Conservation (phyloP, 2,797 vertebrate species). For the Poeciliopsis paucimaculata region DNA sequence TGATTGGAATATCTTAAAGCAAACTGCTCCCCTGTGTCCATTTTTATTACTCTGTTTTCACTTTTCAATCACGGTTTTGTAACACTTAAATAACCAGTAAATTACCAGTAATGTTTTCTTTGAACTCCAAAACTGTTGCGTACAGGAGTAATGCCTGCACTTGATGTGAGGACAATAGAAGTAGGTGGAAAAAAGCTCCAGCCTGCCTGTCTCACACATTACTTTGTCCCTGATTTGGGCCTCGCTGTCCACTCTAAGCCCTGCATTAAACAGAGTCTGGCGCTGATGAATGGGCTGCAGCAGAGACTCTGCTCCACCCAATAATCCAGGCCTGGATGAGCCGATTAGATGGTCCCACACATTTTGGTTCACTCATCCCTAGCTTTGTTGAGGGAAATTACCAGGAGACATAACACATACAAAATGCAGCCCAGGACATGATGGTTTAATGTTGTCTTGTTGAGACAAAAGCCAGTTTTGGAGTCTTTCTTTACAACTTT, state of each 20-base stretch:
- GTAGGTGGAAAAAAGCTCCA: conserved; percentile 26
- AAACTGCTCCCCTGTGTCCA: conserved; percentile 35
- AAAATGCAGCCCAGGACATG: conserved; percentile 15
- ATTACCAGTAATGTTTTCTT: conserved; percentile 34
- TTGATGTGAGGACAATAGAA: conserved; percentile 66
- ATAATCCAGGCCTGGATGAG: conserved; percentile 78
- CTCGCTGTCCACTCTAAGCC: conserved; percentile 70
- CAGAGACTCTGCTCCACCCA: conserved; percentile 69
- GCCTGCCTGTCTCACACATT: conserved; percentile 53
- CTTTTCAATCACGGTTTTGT: conserved; percentile 34
- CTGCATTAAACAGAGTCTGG: conserved; percentile 79
- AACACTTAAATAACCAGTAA: conserved; percentile 15
- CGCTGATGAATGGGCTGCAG: conserved; percentile 78
- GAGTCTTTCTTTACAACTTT: conserved; percentile 28
- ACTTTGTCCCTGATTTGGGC: conserved; percentile 63
- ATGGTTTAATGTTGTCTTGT: conserved; percentile 29
- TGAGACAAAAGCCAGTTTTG: conserved; percentile 28
- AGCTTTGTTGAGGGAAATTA: not conserved
- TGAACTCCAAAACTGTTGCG: conserved; percentile 52
- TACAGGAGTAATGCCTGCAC: conserved; percentile 57
- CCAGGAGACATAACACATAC: not conserved
- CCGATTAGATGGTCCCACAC: conserved; percentile 75
- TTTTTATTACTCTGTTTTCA: conserved; percentile 35
- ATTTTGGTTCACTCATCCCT: conserved; percentile 79
- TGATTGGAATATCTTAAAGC: conserved; percentile 31